phyloP scores from a whole-genome alignment of 2,888 invertebrate species.

The Pandemis heparana region DNA sequence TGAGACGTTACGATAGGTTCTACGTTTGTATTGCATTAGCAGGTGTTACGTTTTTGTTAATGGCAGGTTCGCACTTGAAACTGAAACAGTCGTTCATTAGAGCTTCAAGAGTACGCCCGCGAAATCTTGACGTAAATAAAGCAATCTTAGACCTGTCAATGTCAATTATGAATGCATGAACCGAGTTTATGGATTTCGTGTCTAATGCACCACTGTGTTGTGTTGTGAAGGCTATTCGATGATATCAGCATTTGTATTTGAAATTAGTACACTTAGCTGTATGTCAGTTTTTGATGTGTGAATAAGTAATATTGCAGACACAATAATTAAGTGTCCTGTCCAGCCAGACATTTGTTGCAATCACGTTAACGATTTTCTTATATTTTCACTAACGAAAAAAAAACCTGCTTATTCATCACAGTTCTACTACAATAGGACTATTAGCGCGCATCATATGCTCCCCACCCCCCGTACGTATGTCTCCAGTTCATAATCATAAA shows the following conservation, averaged over 20 bases:
- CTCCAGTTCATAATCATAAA: background rate
- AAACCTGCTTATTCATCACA: too few relatives aligned
- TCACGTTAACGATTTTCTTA: background rate
- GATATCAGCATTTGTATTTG: background rate
- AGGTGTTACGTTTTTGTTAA: background rate
- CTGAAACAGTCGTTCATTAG: background rate
- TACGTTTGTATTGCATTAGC: conserved; percentile 10
- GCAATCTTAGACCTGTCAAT: background rate
- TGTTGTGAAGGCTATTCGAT: background rate
- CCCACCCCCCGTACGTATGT: too few relatives aligned
- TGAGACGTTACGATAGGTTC: conserved; percentile 13
- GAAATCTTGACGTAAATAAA: background rate
- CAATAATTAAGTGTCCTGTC: conserved; percentile 1
- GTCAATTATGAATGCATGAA: background rate
- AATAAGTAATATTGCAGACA: background rate
- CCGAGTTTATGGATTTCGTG: background rate
- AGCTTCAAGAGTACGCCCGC: background rate
- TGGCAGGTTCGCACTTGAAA: background rate
- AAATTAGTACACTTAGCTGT: background rate
- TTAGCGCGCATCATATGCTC: too few relatives aligned
- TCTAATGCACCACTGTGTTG: background rate
- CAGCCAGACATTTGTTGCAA: background rate
- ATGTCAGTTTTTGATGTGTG: background rate
- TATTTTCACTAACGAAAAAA: too few relatives aligned
- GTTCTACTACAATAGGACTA: too few relatives aligned